Evolutionary conservation across 2,888 invertebrate genomes (phyloP).

Genomic region (Drosophila tripunctata): DNA sequence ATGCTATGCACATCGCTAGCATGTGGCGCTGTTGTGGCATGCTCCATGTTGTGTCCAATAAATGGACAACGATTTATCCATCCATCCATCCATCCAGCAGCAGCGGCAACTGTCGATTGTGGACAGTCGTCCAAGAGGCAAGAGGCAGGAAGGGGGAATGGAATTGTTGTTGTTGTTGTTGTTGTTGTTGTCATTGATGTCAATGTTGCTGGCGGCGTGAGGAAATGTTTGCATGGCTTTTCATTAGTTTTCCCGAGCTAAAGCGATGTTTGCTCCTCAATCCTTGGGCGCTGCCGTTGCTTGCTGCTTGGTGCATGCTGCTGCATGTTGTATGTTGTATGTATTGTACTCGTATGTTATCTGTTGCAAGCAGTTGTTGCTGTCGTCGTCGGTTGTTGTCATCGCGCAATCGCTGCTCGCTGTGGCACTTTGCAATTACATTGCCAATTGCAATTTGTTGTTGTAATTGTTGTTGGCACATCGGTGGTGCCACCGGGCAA

Average conservation of each 20-base stretch:
- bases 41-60: conserved; percentile 69
- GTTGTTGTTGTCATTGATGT: conserved; percentile 41
- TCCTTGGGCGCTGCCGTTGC: conserved; percentile 39
- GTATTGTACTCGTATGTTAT: conserved; percentile 19
- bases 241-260: conserved; percentile 74
- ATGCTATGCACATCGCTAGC: conserved; percentile 14
- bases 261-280: conserved; percentile 52
- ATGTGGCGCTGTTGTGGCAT: conserved; percentile 51
- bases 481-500: conserved; percentile 58
- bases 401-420: conserved; percentile 57
- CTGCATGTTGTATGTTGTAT: conserved; percentile 14
- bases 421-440: conserved; percentile 78
- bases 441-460: conserved; percentile 71
- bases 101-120: conserved; percentile 67
- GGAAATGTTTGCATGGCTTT: conserved; percentile 82
- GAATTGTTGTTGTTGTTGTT: conserved; percentile 34
- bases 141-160: background rate
- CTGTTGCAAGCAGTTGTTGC: conserved; percentile 32
- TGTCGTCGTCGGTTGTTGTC: conserved; percentile 41
- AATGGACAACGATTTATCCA: conserved; percentile 74
- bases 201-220: conserved; percentile 80
- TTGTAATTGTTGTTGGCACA: conserved; percentile 80
- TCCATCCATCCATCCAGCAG: conserved; percentile 59
- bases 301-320: conserved; percentile 19
- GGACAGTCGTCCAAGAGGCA: background rate